Base-by-base conservation (phyloP, 2,113 vertebrate genomes). In the Argyrosomus japonicus region DNA sequence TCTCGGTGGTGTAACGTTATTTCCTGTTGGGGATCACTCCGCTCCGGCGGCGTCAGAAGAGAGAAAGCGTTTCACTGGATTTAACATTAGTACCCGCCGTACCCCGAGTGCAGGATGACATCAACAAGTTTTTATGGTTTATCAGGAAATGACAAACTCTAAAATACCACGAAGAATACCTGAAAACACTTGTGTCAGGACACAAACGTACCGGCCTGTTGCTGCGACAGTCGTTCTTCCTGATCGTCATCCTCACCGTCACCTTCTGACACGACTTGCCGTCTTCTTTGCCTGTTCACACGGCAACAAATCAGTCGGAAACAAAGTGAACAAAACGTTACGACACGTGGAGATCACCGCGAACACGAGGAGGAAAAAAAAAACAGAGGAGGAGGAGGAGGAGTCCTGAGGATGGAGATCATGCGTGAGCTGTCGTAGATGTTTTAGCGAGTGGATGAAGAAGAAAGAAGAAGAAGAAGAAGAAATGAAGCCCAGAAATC, bases 251-350 rank as follows among this genome's bases (percentile, higher is more conserved):
- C 85, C 98, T 95, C 75, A 99, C 98, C 0, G 97, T 98, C 91
- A 99, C 98, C 89, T 98, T 98, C 94, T 99, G 99, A 93, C 98
- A 99, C 27, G 97, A 98, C 88, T 98, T 98, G 45, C 98, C 98
- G 18, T 99, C 98, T 91, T 99, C 98, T 92, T 99, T 99, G 90
- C 98, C 98, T 99, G 91, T 83, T 89, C 68, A 21, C 65, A 80
- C 3, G 51, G 79, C 57, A 68, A 84, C 25, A 81, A 75, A 71
- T 65, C n/a, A 23, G 77, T 19, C 4, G 23, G 11, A 53, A 8
- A 50, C 13, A 14, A 61, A 68, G 6, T 32, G 5, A n/a, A 68
- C 17, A 6, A 40, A 40, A 40, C 8, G 36, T 8, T 19, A 4
- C 29, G 23, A 47, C 29, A 61, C 18, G 56, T 4, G 6, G 54